These are phyloP conservation scores for Leuciscus idus DNA, from an alignment of 2,113 vertebrate genomes.

Conservation along the genomic window DNA sequence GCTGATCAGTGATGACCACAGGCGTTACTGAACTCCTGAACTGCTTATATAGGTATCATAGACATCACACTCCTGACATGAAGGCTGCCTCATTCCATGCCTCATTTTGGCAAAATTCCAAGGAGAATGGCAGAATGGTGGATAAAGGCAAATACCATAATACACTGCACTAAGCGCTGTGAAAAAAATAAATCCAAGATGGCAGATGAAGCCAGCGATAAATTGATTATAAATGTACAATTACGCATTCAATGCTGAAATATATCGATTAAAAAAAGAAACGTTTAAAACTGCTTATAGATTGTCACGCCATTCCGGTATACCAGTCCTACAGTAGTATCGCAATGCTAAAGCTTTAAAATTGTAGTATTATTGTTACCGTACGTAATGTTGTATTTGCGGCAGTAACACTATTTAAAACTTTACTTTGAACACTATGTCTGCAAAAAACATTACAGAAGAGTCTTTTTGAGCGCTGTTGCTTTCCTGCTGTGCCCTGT, in stretches of 20 bases:
- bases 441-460: no score
- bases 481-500: no score
- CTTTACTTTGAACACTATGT: no score
- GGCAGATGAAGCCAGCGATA: not conserved
- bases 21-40: not conserved
- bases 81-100: not conserved
- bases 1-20: slow-evolving; percentile 2
- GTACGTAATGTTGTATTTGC: no score
- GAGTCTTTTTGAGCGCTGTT: no score
- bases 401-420: no score
- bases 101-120: not conserved
- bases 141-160: not conserved
- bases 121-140: not conserved
- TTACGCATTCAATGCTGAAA: not conserved
- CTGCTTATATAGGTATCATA: not conserved
- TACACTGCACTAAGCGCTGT: not conserved
- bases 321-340: no score
- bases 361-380: no score
- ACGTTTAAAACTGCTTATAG: no score
- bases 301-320: not conserved
- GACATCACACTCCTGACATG: not conserved
- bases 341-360: no score
- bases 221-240: not conserved
- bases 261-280: not conserved
- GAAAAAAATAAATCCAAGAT: not conserved